Conservation (phyloP, 2,888 invertebrate species). For the Polyommatus iphigenia region DNA sequence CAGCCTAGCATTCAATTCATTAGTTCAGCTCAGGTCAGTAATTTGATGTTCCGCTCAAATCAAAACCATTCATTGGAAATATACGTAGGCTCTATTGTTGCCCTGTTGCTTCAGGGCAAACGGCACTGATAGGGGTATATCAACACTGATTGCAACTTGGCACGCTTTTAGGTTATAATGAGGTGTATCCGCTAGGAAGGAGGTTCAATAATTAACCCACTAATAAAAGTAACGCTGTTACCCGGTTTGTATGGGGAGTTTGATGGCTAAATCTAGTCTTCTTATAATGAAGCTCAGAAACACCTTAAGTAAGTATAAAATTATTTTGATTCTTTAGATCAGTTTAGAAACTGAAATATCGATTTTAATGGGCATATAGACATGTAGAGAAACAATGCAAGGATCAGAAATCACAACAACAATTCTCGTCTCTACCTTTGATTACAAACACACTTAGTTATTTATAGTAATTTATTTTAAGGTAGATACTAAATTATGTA, state of each 20-base stretch:
- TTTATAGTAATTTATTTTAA: background rate
- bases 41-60: constrained; percentile 3
- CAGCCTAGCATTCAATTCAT: constrained; percentile 15
- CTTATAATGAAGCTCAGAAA: no score
- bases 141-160: background rate
- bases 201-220: background rate
- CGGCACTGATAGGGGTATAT: background rate
- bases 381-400: no score
- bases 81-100: background rate
- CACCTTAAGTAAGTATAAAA: no score
- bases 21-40: background rate
- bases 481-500: background rate
- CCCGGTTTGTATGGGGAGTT: background rate
- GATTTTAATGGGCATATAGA: no score
- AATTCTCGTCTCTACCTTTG: no score
- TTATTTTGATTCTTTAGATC: no score
- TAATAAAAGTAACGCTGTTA: no score
- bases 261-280: background rate
- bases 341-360: no score
- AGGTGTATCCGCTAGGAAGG: background rate
- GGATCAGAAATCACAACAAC: no score
- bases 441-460: no score
- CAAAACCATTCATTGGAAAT: constrained; percentile 8
- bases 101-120: background rate
- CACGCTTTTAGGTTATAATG: background rate